Percentiles rank a stretch among this genome's conserved stretches.
These are phyloP conservation scores for Nephrotoma flavescens DNA, from an alignment of 2,888 invertebrate species.

Conservation along the genomic window DNA sequence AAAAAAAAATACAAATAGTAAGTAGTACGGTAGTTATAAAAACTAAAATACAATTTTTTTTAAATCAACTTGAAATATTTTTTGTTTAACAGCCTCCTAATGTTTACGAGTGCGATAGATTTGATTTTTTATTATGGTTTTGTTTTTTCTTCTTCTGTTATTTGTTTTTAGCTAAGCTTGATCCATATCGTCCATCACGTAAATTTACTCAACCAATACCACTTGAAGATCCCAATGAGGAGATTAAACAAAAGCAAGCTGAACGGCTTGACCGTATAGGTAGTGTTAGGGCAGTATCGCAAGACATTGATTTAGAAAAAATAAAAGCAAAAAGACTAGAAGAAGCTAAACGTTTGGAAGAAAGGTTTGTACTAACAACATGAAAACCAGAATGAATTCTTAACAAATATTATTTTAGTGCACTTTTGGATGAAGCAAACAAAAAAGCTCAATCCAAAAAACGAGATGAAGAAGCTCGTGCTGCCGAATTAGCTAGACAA, in stretches of 20 bases:
- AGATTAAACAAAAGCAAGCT: constrained; percentile 46
- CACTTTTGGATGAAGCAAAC: constrained; percentile 39
- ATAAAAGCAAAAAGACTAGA: constrained; percentile 38
- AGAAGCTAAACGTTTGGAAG: constrained; percentile 36
- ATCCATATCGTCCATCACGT: constrained; percentile 52
- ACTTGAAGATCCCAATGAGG: constrained; percentile 42
- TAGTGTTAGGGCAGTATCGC: constrained; percentile 24
- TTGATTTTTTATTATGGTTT: neutral
- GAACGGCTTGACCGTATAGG: constrained; percentile 43
- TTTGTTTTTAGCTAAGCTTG: constrained; percentile 38
- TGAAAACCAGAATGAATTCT: neutral
- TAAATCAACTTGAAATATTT: neutral
- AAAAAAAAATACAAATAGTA: neutral
- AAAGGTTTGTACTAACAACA: constrained; percentile 15
- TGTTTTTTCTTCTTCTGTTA: neutral
- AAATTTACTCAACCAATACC: constrained; percentile 45
- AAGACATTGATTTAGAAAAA: constrained; percentile 31
- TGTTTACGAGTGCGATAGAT: neutral
- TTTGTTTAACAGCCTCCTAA: neutral
- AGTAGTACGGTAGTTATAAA: neutral
- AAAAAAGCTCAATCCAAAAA: constrained; percentile 38
- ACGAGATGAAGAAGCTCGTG: constrained; percentile 35
- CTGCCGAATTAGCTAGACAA: constrained; percentile 36
- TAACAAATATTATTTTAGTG: constrained; percentile 29
- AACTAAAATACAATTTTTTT: neutral